These are phyloP conservation scores for Acanthopagrus latus DNA, from an alignment of 2,797 vertebrate genomes.

Conservation along the genomic window DNA sequence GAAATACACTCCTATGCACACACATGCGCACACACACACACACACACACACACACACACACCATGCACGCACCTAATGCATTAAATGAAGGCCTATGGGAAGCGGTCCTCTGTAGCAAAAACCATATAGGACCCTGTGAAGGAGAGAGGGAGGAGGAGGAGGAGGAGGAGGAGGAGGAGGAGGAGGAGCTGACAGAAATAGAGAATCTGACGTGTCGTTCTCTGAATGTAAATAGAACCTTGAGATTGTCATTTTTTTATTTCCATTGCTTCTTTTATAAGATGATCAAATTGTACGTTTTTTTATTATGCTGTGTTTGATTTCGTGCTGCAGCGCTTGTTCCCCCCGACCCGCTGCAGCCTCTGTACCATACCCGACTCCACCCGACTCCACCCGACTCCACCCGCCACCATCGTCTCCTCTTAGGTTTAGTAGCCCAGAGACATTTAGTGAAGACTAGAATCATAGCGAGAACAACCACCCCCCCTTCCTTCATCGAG, in stretches of 20 bases:
- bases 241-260: conserved; percentile 74
- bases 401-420: conserved; percentile 18
- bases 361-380: conserved; percentile 41
- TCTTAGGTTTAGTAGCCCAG: conserved; percentile 49
- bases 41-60: conserved; percentile 12
- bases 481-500: neutral
- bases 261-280: conserved; percentile 72
- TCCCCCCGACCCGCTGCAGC: conserved; percentile 40
- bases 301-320: conserved; percentile 49
- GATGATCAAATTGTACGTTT: conserved; percentile 59
- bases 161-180: neutral
- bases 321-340: conserved; percentile 45
- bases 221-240: conserved; percentile 83
- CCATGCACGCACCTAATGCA: conserved; percentile 1
- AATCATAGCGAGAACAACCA: conserved; percentile 34
- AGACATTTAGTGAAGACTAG: conserved; percentile 66
- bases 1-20: conserved; percentile 15
- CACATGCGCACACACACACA: conserved; percentile 32
- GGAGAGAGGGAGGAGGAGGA: conserved; percentile 19
- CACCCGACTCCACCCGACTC: neutral
- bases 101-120: conserved; percentile 69
- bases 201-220: conserved; percentile 60
- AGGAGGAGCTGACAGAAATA: conserved; percentile 20
- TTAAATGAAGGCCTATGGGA: conserved; percentile 18
- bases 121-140: conserved; percentile 19